Evolutionary conservation across 2,113 vertebrate species (phyloP).

Genomic region (Dipodomys stephensi): DNA sequence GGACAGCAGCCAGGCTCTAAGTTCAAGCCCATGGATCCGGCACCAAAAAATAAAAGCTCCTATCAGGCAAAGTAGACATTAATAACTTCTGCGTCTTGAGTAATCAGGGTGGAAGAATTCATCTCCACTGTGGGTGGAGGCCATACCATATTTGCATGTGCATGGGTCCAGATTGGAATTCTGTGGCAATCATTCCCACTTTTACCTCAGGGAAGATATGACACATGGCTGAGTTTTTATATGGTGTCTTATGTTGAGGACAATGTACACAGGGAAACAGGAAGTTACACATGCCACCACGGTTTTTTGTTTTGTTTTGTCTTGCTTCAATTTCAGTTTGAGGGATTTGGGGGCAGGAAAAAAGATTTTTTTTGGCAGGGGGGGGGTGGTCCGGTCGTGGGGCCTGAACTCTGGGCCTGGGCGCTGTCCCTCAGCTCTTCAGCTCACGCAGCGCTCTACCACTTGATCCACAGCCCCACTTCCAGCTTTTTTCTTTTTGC

Average conservation of each 20-base stretch:
- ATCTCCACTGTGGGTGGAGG: not conserved
- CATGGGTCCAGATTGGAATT: not conserved
- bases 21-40: no score
- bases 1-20: no score
- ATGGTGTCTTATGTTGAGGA: not conserved
- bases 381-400: not conserved
- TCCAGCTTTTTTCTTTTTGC: no score
- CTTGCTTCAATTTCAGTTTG: not conserved
- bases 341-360: not conserved
- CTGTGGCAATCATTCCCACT: not conserved
- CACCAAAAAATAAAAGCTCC: not conserved
- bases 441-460: no score
- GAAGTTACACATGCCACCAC: not conserved
- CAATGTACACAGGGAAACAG: not conserved
- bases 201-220: not conserved
- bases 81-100: conserved; percentile 23
- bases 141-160: not conserved
- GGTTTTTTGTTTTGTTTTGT: not conserved
- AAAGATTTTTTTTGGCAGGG: no score
- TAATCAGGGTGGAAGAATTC: conserved; percentile 38
- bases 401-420: no score
- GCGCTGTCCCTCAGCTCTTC: no score
- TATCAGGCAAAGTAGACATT: not conserved
- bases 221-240: not conserved
- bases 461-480: no score